Percentiles rank a stretch among this genome's conserved stretches.
These are phyloP conservation scores for Neosalanx taihuensis DNA, from an alignment of 2,797 vertebrate species.

Conservation along the genomic window DNA sequence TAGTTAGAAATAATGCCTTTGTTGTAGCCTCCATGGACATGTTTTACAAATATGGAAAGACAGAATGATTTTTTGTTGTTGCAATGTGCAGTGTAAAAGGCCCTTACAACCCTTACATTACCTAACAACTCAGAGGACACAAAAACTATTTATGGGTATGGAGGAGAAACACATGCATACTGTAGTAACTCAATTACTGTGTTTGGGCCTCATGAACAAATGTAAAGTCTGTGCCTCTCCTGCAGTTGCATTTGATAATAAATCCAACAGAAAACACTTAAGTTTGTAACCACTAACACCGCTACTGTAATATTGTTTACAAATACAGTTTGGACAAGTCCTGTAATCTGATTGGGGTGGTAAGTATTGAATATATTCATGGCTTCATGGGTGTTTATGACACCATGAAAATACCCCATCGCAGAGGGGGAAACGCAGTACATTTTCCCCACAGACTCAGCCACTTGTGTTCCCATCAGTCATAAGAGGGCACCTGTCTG, in stretches of 20 bases:
- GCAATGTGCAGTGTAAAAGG: slow-evolving; percentile 12
- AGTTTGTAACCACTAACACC: background rate
- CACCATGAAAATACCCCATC: too few species aligned
- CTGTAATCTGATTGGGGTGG: too few species aligned
- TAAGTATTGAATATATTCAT: too few species aligned
- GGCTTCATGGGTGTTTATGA: too few species aligned
- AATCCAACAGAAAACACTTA: background rate
- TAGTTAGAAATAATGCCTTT: slow-evolving; percentile 33
- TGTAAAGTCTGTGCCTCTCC: background rate
- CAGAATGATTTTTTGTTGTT: slow-evolving; percentile 20
- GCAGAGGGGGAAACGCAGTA: too few species aligned
- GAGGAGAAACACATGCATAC: background rate
- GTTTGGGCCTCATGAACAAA: background rate
- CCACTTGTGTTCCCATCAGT: too few species aligned
- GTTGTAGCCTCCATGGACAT: slow-evolving; percentile 27
- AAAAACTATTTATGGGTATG: slow-evolving; percentile 21
- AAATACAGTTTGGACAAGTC: too few species aligned
- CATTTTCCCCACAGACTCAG: too few species aligned
- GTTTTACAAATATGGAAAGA: slow-evolving; percentile 21
- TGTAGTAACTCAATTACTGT: background rate
- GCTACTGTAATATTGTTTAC: background rate
- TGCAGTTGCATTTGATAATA: background rate
- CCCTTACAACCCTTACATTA: slow-evolving; percentile 16
- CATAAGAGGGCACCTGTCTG: too few species aligned
- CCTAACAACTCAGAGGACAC: slow-evolving; percentile 10